Base-by-base conservation (phyloP, 2,797 vertebrate species). In the Spheniscus humboldti region DNA sequence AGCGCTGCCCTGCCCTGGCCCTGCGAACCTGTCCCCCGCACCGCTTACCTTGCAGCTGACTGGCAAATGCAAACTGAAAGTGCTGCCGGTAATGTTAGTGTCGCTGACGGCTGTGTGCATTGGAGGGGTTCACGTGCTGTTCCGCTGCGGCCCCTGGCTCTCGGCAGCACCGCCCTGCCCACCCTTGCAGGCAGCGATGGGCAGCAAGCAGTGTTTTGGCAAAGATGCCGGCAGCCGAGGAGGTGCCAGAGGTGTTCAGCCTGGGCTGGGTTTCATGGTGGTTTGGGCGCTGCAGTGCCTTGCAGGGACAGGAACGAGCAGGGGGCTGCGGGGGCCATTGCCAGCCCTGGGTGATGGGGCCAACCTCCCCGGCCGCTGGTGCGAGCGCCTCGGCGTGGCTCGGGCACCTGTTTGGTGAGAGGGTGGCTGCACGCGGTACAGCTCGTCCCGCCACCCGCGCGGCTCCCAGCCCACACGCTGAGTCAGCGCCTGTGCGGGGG, bases 401-500 rank as follows among this genome's bases (percentile, higher is more conserved):
- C n/a, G 27, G 59, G 60, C 15, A 23, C 73, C 67, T 9, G 86
- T 39, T 39, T 57, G 94, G 71, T 93, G 94, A 95, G 96, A 83
- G 71, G 96, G 96, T 37, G 91, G 95, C 93, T 50, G 76, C 77
- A 47, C 47, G 10, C 74, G 66, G 95, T 77, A 96, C 95, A 83
- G 95, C 95, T 80, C 88, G 92, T 93, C 90, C 93, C 7, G 19
- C 80, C 77, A 31, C 95, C 96, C 63, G 39, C 80, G 43, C 66
- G 5, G 78, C 71, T 77, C 24, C 53, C 90, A 43, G 85, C 96
- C 97, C 96, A 88, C 95, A 15, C 19, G 88, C 96, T 97, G 96
- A 97, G 84, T 97, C 97, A 97, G 96, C 69, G 45, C 86, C 82
- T 68, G 90, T 92, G 94, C 88, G n/a, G n/a, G 35, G 93, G 75